Percentiles rank a stretch among this genome's conserved stretches.
Evolutionary conservation across 2,113 vertebrate genomes (phyloP).

Genomic region (Plecotus auritus): DNA sequence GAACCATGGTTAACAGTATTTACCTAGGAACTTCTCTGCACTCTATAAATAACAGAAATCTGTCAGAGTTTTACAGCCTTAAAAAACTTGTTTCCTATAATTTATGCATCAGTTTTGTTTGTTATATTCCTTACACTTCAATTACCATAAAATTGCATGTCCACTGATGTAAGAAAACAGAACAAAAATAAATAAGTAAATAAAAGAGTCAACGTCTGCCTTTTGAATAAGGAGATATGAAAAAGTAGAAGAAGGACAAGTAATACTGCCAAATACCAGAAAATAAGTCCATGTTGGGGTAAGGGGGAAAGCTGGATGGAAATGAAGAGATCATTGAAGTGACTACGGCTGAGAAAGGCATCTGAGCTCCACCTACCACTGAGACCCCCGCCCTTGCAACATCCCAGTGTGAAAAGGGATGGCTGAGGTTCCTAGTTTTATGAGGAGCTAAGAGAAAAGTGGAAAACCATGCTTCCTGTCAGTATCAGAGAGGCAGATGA

Average conservation of each 20-base stretch:
- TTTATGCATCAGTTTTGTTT: neutral
- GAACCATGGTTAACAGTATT: neutral
- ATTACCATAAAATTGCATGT: neutral
- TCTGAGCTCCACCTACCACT: fast-evolving
- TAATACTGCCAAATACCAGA: neutral
- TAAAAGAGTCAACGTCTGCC: neutral
- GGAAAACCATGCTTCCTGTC: neutral
- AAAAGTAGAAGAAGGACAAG: neutral
- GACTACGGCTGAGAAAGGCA: fast-evolving
- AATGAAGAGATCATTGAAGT: neutral
- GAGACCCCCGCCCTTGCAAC: neutral
- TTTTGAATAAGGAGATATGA: neutral
- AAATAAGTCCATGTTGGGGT: neutral
- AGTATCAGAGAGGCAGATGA: neutral
- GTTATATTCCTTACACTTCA: neutral
- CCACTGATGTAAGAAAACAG: neutral
- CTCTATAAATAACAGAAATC: neutral
- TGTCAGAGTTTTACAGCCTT: neutral
- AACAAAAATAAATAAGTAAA: neutral
- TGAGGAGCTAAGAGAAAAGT: neutral
- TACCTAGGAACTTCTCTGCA: neutral
- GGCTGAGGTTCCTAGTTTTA: neutral
- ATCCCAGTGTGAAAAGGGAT: neutral
- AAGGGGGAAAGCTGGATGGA: neutral
- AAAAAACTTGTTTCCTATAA: neutral